Evolutionary conservation across 2,888 invertebrate species (phyloP), one percentile per base, ranked within the genome.

Genomic region (Rosalia funebris): DNA sequence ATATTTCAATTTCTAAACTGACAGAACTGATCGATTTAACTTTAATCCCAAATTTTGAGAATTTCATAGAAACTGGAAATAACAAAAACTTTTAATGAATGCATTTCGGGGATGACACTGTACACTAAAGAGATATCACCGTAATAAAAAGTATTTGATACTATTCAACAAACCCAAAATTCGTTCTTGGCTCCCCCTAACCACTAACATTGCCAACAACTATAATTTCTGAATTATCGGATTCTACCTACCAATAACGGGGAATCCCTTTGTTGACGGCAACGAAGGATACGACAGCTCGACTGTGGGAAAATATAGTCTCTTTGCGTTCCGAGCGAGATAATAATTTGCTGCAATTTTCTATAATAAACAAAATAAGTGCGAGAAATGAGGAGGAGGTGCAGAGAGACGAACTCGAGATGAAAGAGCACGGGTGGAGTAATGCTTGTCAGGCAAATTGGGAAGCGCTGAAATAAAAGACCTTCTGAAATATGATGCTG

Each of bases 391-490:
- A 65, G 61, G 44, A 46, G 62, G 53, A 58, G 61, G 63, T 47
- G 66, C 56, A 39, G 47, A 36, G 16, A 14, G 55, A 60, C 41
- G 55, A 50, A 48, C 37, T 16, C 7, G 36, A 71, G 74, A 73
- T 72, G 71, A 74, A 74, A 72, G 74, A 69, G 70, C 34, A 44
- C 66, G 69, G 73, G 73, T 67, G 72, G 73, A 66, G 69, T 62
- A 61, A 50, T 67, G 69, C 71, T 42, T 73, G 75, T 74, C 73
- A 72, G 68, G 72, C 72, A 75, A 76, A 76, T 76, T 76, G 75
- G 74, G 73, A 65, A 56, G 68, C 62, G 63, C 63, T 66, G 66
- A 66, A 65, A 66, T 59, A 58, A 57, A 62, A 68, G 62, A 66
- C 59, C 63, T 42, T 47, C 63, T 52, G 56, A 57, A 56, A 61